Conservation (phyloP, 2,113 vertebrate species). For the Salvelinus fontinalis region DNA sequence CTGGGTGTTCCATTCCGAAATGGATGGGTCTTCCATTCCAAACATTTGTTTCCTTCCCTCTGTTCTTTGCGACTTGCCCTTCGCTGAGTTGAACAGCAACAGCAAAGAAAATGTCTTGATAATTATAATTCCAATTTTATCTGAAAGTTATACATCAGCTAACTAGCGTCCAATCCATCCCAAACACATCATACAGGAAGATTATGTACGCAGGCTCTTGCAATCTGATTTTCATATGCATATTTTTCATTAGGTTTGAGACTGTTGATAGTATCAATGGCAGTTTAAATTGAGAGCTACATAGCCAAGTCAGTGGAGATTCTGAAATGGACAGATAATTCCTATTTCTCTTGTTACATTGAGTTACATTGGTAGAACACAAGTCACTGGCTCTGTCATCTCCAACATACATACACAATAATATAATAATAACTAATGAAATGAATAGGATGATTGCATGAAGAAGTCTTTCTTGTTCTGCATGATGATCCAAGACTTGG, state of each 20-base stretch:
- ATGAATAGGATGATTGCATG: neutral
- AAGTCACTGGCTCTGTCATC: slow-evolving; percentile 12
- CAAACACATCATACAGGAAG: slow-evolving; percentile 30
- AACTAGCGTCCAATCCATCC: slow-evolving; percentile 27
- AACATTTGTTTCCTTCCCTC: neutral
- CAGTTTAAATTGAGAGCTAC: neutral
- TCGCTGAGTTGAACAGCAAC: neutral
- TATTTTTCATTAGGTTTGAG: slow-evolving; percentile 51
- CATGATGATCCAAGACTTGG: slow-evolving; percentile 14
- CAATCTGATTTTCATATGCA: slow-evolving; percentile 48
- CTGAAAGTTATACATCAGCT: slow-evolving; percentile 48
- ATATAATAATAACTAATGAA: slow-evolving; percentile 26
- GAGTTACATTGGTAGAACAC: neutral
- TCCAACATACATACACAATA: neutral
- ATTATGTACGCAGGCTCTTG: slow-evolving; percentile 38
- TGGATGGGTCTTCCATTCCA: neutral
- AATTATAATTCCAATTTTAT: slow-evolving; percentile 7
- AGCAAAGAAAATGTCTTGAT: slow-evolving; percentile 9
- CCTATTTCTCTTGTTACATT: neutral
- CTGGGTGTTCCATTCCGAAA: neutral
- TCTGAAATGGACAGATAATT: neutral
- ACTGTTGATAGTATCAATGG: slow-evolving; percentile 25
- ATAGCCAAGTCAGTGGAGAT: too few relatives aligned
- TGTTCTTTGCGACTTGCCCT: neutral
- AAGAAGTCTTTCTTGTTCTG: slow-evolving; percentile 40